Evolutionary conservation across 1,140 invertebrate genomes (phyloP), one percentile per base, ranked within the genome.

Genomic region (Heliconius hewitsoni): DNA sequence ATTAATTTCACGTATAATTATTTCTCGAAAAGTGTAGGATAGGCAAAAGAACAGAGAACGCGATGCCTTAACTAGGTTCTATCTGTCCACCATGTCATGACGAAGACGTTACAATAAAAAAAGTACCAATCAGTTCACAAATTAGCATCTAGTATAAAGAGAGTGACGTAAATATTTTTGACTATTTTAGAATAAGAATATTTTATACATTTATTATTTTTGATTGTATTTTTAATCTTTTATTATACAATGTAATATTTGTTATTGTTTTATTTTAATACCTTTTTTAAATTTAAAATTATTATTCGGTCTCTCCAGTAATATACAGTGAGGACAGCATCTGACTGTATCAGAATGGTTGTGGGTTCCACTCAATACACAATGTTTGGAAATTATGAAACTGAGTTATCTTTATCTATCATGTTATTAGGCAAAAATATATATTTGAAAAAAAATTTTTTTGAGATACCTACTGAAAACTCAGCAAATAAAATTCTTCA

Each of bases 161-260:
- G n/a, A 57, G n/a, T n/a, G 55, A 23, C 55, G n/a, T 57, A 30
- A 66, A 4, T 66, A 66, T 66, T 66, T 66, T 66, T 66, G 60
- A 66, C 23, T 66, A n/a, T 66, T 13, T 66, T 66, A 66, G 60
- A 16, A 66, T 66, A 66, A 66, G 11, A 23, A 66, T 66, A 66
- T 66, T 27, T 66, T 66, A 66, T 66, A 66, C 60, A 66, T 66
- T 57, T 57, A 57, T n/a, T 23, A 57, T 57, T 66, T 66, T 66
- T 66, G 27, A 66, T 13, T 66, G 27, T 66, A 13, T 66, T 66
- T 66, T 66, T 11, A 66, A 66, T 27, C 55, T 57, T 66, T 16
- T 66, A 66, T 66, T 66, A 66, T 66, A 66, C 60, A 66, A 66
- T 66, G 30, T 27, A 66, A 27, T 27, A 30, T 66, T 66, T 66